A percentile compares a stretch with the other conserved stretches of the same genome.
phyloP scores from a whole-genome alignment of 2,797 vertebrate genomes.

The Darevskia nairensis region DNA sequence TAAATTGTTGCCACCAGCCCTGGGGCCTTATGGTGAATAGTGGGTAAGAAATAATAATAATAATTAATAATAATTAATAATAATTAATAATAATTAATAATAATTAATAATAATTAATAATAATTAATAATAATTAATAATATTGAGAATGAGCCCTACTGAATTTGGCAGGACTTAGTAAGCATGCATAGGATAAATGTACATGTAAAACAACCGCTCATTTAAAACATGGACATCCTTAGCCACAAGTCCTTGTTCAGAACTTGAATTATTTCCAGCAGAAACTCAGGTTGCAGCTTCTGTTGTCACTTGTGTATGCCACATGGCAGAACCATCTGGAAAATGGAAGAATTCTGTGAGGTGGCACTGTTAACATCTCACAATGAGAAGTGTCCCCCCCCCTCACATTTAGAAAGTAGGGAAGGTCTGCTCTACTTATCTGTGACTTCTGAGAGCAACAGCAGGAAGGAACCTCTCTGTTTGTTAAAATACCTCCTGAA shows the following conservation, averaged over 20 bases:
- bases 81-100: no score
- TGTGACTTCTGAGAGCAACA: not conserved
- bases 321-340: not conserved
- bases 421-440: not conserved
- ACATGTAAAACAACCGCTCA: not conserved
- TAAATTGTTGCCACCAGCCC: no score
- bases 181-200: not conserved
- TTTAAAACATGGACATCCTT: not conserved
- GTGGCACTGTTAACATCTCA: not conserved
- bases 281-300: not conserved
- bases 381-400: not conserved
- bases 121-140: no score
- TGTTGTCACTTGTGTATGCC: not conserved
- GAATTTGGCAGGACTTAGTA: not conserved
- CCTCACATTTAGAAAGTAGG: not conserved
- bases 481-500: not conserved
- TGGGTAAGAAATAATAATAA: no score
- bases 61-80: no score
- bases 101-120: no score
- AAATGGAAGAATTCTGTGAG: not conserved
- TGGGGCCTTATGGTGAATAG: not conserved
- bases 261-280: not conserved
- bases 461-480: not conserved
- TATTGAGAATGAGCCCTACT: not conserved
- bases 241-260: not conserved